Base-by-base conservation (phyloP, 2,113 vertebrate genomes). In the Ibidorhyncha struthersii region DNA sequence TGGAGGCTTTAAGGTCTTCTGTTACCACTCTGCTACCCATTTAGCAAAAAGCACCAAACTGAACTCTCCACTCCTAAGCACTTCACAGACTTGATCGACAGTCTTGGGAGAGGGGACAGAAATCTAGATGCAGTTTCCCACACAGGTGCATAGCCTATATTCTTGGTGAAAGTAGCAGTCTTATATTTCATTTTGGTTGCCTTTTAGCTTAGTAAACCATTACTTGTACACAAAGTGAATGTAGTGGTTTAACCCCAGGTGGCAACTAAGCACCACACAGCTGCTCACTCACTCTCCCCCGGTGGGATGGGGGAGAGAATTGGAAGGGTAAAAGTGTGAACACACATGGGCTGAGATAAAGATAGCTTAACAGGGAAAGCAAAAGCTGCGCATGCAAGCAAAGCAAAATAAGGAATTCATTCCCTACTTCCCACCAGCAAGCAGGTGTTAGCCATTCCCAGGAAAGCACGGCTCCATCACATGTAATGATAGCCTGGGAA, bases 351-450 rank as follows among this genome's bases (percentile, higher is more conserved):
- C n/a, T 82, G 40, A 78, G 14, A 47, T 43, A 82, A 14, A 66
- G 40, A n/a, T 3, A 56, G 11, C 41, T 69, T 45, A 59, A 81
- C 1, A 52, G 11, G 13, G 7, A 79, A 61, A 78, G 4, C 8
- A 78, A 85, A 92, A 88, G 4, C 12, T 0, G 1, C 0, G 1
- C 10, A 77, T 1, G 0, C 6, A 65, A 85, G 7, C 22, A 61
- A 89, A 70, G 3, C 2, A 41, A 72, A 72, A 7, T 2, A 59
- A 30, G 18, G n/a, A 70, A 83, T 45, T 70, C 0, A 7, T 63
- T 78, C 61, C 12, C 49, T 50, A 21, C 10, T 73, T 82, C 9
- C 40, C 32, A 45, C 5, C 0, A 4, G 8, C 23, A 77, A 30
- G 3, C 49, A 82, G 10, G 13, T 45, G 18, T 61, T 14, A 73